Evolutionary conservation across 2,113 vertebrate species (phyloP).

Genomic region (Erpornis zantholeuca): DNA sequence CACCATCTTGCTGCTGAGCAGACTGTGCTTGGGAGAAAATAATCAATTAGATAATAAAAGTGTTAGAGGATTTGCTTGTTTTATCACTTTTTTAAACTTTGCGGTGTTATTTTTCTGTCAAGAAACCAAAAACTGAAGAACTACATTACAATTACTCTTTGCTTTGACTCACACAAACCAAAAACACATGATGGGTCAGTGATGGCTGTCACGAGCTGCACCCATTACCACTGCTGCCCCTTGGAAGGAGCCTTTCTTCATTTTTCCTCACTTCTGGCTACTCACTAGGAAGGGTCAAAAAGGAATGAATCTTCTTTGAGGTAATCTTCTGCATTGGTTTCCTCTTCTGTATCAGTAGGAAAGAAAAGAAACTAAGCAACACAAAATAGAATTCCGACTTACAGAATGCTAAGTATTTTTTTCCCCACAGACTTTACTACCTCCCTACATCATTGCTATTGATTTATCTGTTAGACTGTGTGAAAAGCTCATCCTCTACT

Average conservation of each 20-base stretch:
- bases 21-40: not conserved
- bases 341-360: not conserved
- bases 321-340: not conserved
- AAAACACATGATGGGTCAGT: not conserved
- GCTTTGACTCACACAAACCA: not conserved
- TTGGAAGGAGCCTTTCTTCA: not conserved
- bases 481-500: not conserved
- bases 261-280: not conserved
- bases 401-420: not conserved
- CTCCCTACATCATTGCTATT: not conserved
- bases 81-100: not conserved
- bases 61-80: not conserved
- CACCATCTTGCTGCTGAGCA: not conserved
- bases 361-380: conserved; percentile 2
- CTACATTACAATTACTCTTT: not conserved
- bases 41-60: not conserved
- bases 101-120: not conserved
- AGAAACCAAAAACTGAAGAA: not conserved
- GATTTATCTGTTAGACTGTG: not conserved
- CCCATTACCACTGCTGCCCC: not conserved
- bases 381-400: not conserved
- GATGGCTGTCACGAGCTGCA: not conserved
- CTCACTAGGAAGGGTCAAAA: not conserved
- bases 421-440: not conserved
- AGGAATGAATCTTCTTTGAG: not conserved